Evolutionary conservation across 2,113 vertebrate species (phyloP).

Genomic region (Artemisiospiza belli): DNA sequence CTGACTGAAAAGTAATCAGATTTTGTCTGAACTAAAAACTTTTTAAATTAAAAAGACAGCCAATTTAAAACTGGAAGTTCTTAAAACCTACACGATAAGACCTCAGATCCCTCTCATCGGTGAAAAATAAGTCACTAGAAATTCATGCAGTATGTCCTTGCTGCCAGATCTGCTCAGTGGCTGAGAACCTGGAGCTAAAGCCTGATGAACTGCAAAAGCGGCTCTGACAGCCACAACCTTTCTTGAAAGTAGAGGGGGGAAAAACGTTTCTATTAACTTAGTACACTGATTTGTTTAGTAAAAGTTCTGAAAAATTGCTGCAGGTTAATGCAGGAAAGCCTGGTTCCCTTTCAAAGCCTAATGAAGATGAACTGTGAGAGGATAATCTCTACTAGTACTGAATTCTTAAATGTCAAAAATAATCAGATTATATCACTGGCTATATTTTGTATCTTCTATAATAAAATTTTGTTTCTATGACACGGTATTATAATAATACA

Average conservation of each 20-base stretch:
- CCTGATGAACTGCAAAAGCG: neutral
- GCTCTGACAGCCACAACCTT: neutral
- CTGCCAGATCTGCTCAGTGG: neutral
- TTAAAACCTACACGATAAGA: neutral
- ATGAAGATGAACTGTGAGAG: neutral
- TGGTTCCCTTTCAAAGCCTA: neutral
- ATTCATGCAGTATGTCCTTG: neutral
- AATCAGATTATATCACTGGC: neutral
- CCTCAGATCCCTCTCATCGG: neutral
- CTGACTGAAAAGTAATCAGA: constrained; percentile 12
- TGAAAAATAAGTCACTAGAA: neutral
- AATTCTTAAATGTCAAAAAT: neutral
- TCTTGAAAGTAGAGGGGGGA: neutral
- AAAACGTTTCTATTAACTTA: neutral
- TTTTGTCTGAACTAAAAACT: neutral
- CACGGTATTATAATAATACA: neutral
- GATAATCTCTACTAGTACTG: neutral
- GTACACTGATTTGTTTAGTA: neutral
- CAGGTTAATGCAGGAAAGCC: neutral
- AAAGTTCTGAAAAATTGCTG: neutral
- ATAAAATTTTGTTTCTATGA: neutral
- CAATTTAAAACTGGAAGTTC: neutral
- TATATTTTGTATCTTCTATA: neutral
- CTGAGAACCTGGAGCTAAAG: neutral
- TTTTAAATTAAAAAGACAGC: neutral